Evolutionary conservation across 2,113 vertebrate species (phyloP).

Genomic region (Diphyllodes magnificus): DNA sequence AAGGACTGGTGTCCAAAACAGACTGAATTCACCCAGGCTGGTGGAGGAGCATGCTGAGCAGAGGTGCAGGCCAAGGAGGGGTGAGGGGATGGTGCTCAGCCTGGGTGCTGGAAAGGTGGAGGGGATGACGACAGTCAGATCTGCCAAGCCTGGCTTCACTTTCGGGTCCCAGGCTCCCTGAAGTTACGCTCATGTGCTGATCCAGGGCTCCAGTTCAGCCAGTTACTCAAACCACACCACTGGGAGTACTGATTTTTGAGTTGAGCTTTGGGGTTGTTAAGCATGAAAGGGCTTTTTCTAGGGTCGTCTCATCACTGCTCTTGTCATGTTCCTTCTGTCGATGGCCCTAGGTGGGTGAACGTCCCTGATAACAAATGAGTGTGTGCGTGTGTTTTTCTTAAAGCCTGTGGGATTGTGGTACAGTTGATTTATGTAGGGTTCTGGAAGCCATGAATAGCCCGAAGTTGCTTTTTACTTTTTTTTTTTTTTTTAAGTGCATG

Average conservation of each 20-base stretch:
- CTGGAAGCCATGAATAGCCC: constrained; percentile 48
- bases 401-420: constrained; percentile 28
- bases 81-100: not conserved
- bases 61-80: not conserved
- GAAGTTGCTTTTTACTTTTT: not conserved
- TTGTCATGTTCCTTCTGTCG: not conserved
- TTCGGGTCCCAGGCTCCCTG: not conserved
- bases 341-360: not conserved
- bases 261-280: not conserved
- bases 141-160: not conserved
- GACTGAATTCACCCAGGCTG: not conserved
- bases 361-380: not conserved
- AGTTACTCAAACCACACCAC: not conserved
- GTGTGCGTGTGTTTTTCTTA: constrained; percentile 1
- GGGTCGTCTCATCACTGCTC: not conserved
- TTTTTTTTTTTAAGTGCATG: constrained; percentile 42
- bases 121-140: not conserved
- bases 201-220: not conserved
- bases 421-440: constrained; percentile 58
- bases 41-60: not conserved
- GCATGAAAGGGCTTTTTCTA: not conserved
- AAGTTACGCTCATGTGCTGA: rapidly evolving
- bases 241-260: not conserved
- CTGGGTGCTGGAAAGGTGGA: not conserved
- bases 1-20: not conserved